Evolutionary conservation across 2,888 invertebrate genomes (phyloP).

Genomic region (Heliothis peltigera): DNA sequence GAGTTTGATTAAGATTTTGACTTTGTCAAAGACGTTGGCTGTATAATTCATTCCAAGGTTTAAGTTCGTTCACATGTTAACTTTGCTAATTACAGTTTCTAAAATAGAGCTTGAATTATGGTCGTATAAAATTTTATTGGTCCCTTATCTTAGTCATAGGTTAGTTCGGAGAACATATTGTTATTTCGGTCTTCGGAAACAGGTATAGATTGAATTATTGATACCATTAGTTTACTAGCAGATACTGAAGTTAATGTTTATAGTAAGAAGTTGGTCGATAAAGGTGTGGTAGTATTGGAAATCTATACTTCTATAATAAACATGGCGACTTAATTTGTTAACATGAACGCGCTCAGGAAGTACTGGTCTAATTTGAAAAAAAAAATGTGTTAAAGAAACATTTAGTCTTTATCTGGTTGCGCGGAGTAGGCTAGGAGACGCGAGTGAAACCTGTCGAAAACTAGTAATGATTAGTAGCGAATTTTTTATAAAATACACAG

Average conservation of each 20-base stretch:
- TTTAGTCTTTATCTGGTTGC: too few species aligned
- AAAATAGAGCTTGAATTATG: constrained; percentile 44
- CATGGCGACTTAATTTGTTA: too few species aligned
- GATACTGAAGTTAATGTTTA: neutral
- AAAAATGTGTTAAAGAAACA: too few species aligned
- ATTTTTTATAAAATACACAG: too few species aligned
- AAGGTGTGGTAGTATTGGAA: neutral
- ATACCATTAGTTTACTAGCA: neutral
- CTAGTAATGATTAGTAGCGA: too few species aligned
- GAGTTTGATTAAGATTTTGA: constrained; percentile 35
- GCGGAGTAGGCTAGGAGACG: too few species aligned
- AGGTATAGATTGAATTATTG: neutral
- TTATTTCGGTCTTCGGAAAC: constrained; percentile 12
- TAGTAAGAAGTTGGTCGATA: neutral
- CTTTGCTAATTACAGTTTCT: constrained; percentile 51
- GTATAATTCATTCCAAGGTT: constrained; percentile 48
- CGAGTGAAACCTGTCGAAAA: too few species aligned
- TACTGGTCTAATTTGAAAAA: too few species aligned
- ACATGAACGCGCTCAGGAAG: too few species aligned
- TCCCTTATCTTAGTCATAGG: constrained; percentile 36
- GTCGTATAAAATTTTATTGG: constrained; percentile 40
- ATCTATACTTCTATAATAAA: too few species aligned
- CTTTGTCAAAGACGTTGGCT: constrained; percentile 44
- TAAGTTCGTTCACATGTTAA: constrained; percentile 44
- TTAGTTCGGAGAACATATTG: constrained; percentile 18